These are phyloP conservation scores for Campopleginae sp. DNA, from an alignment of 2,888 invertebrate species.

Conservation along the genomic window DNA sequence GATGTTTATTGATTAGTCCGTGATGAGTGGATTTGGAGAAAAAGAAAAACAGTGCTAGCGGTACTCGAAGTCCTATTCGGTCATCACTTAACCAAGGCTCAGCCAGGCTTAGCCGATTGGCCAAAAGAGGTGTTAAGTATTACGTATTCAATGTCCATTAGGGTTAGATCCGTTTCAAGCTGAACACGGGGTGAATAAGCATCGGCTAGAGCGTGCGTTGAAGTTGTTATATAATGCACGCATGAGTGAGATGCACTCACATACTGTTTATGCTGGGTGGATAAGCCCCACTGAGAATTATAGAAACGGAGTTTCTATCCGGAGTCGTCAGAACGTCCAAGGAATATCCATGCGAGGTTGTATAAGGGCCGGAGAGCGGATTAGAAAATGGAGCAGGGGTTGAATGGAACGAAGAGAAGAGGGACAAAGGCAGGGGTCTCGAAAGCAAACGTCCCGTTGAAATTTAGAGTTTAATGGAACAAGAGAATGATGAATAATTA, in stretches of 20 bases:
- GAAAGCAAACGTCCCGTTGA: constrained; percentile 13
- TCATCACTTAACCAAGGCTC: constrained; percentile 66
- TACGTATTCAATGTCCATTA: constrained; percentile 74
- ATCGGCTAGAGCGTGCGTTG: constrained; percentile 27
- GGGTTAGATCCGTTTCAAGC: constrained; percentile 72
- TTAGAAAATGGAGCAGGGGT: constrained; percentile 29
- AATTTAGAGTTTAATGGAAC: constrained; percentile 53
- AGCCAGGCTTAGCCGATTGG: constrained; percentile 69
- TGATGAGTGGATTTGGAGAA: background rate
- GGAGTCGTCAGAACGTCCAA: constrained; percentile 39
- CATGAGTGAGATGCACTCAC: constrained; percentile 32
- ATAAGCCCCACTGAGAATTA: constrained; percentile 5
- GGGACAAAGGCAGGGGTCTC: constrained; percentile 18
- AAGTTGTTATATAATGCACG: constrained; percentile 38
- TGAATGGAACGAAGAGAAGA: background rate
- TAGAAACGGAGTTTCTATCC: background rate
- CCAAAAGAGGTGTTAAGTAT: constrained; percentile 70
- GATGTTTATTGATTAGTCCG: too few relatives aligned
- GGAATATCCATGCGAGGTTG: constrained; percentile 49
- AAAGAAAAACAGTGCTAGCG: constrained; percentile 38
- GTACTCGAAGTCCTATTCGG: constrained; percentile 54
- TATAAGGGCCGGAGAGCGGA: constrained; percentile 33
- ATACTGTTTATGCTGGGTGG: constrained; percentile 18
- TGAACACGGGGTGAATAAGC: constrained; percentile 59
- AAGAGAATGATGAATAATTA: constrained; percentile 63